phyloP scores from a whole-genome alignment of 2,888 invertebrate genomes.

The Baronia brevicornis region DNA sequence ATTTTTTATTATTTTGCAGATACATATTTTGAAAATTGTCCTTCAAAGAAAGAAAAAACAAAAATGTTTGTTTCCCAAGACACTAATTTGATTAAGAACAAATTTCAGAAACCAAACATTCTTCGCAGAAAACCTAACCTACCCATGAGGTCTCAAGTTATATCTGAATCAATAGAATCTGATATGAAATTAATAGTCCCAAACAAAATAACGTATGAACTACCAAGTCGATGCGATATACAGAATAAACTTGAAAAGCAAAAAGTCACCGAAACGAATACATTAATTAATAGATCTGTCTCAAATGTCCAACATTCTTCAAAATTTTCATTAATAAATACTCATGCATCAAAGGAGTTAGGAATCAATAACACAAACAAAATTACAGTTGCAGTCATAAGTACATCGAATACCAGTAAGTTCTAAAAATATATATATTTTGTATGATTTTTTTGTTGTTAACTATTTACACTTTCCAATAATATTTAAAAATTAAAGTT shows the following conservation, averaged over 20 bases:
- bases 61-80: slow-evolving; percentile 55
- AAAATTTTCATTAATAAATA: no score
- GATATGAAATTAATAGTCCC: slow-evolving; percentile 21
- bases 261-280: slow-evolving; percentile 6
- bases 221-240: slow-evolving; percentile 14
- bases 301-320: no score
- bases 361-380: no score
- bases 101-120: slow-evolving; percentile 62
- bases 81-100: slow-evolving; percentile 40
- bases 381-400: no score
- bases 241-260: slow-evolving; percentile 13
- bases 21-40: no score
- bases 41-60: slow-evolving; percentile 10
- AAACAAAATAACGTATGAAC: slow-evolving; percentile 15
- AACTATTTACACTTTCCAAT: no score
- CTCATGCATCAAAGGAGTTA: no score
- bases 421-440: slow-evolving; percentile 2
- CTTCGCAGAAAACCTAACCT: slow-evolving; percentile 46
- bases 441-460: no score
- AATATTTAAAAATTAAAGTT: no score
- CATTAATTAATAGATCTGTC: slow-evolving; percentile 7
- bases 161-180: slow-evolving; percentile 27
- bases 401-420: no score
- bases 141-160: slow-evolving; percentile 17
- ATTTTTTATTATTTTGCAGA: no score